Evolutionary conservation across 92 coral and sea anemone species (phyloP), one percentile per base, ranked within the genome.

Genomic region (Umimayanthus kanabou): DNA sequence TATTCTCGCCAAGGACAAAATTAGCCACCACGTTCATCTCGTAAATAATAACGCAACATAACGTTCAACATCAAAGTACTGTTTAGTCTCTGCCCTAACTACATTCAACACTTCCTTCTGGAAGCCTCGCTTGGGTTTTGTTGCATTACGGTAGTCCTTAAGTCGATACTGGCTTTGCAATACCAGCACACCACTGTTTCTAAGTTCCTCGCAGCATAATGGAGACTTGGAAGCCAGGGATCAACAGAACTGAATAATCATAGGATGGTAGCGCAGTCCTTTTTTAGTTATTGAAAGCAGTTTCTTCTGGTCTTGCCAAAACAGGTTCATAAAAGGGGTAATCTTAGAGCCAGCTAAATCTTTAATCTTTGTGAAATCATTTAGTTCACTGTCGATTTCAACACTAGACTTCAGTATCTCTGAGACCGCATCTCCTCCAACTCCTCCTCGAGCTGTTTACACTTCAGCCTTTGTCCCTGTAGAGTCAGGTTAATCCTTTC

Each of bases 301-400:
- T 45, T 76, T 89, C 74, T 92, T 87, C 84, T 90, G 94, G 86
- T 92, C 81, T 61, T 92, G 85, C 94, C 94, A 92, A 77, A 90
- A 92, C 9, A 89, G 81, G 49, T 79, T 92, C 89, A 90, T 84
- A 84, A 92, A 92, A 18, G 91, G 89, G 58, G 95, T 92, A 42
- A 90, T 67, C 49, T 90, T 80, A 22, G 72, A 25, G 15, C 74
- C 88, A 78, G 90, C 90, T 6, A 74, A 8, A 67, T 75, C 85
- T 22, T 88, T 65, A 25, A 91, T 85, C 20, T 75, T 74, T 33
- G 72, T 22, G 9, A 93, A 82, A 77, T 93, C 92, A 50, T 91
- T 88, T 26, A 92, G 86, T 65, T 90, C 88, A 77, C 85, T 29
- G 61, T 85, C 88, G 64, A 93, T 57, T 73, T 73, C 84, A 45